Conservation (phyloP, 2,888 invertebrate genomes). For the Anagyrus pseudococci region DNA sequence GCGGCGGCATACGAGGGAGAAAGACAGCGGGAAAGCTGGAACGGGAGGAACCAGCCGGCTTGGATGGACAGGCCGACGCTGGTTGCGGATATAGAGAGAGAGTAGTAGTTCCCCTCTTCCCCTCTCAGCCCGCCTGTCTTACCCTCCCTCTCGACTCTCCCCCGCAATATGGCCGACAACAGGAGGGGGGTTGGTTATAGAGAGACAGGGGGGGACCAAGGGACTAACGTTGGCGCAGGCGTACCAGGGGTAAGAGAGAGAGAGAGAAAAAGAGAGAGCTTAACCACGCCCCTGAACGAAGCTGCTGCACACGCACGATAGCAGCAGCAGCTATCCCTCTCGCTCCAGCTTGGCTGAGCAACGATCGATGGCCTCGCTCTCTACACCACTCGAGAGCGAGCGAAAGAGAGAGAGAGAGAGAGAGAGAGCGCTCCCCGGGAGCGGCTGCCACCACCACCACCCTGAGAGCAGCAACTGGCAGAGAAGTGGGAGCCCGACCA, state of each 20-base stretch:
- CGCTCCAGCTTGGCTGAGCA: conserved; percentile 26
- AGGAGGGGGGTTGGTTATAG: no score
- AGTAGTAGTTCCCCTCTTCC: conserved; percentile 14
- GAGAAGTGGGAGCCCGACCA: conserved; percentile 30
- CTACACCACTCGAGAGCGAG: conserved; percentile 17
- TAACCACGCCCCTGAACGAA: conserved; percentile 31
- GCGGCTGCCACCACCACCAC: not conserved
- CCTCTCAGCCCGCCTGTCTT: conserved; percentile 39
- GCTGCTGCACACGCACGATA: conserved; percentile 33
- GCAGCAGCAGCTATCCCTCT: conserved; percentile 20
- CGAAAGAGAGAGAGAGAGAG: no score
- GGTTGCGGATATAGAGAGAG: conserved; percentile 48
- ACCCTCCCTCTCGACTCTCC: conserved; percentile 30
- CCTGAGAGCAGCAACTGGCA: not conserved
- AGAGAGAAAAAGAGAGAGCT: not conserved
- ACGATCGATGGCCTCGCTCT: conserved; percentile 17
- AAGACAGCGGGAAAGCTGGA: conserved; percentile 37
- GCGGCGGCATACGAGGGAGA: conserved; percentile 13
- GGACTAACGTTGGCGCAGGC: no score
- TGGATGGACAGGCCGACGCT: conserved; percentile 46
- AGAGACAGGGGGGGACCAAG: no score
- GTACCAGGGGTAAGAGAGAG: no score
- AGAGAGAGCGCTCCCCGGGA: no score
- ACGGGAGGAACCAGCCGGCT: conserved; percentile 39
- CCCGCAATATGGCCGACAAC: conserved; percentile 34